A percentile compares a stretch with the other conserved stretches of the same genome.
Evolutionary conservation across 2,888 invertebrate genomes (phyloP).

Genomic region (Drosophila niveifrons): DNA sequence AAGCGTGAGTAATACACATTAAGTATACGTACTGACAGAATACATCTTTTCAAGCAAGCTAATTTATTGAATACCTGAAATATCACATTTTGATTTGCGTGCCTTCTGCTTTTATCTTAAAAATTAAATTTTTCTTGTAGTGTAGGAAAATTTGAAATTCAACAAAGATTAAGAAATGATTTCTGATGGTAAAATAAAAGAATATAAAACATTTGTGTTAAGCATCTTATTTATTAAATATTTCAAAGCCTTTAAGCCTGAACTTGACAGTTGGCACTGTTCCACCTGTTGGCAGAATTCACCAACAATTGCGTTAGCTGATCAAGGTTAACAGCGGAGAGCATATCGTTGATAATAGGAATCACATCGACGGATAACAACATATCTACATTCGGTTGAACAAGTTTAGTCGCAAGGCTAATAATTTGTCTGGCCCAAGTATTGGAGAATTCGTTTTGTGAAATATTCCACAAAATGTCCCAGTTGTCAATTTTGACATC

Average conservation of each 20-base stretch:
- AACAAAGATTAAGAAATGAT: too few species aligned
- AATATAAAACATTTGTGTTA: too few species aligned
- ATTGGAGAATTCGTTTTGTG: slow-evolving; percentile 67
- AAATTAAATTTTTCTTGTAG: too few species aligned
- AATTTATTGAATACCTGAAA: too few species aligned
- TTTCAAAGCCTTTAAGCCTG: slow-evolving; percentile 6
- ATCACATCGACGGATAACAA: slow-evolving; percentile 35
- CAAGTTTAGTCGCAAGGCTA: slow-evolving; percentile 50
- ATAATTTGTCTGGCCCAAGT: slow-evolving; percentile 39
- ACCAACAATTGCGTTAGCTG: slow-evolving; percentile 42
- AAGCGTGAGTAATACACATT: too few species aligned
- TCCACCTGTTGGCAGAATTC: slow-evolving; percentile 36
- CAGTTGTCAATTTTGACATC: slow-evolving; percentile 60
- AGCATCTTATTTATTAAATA: not conserved
- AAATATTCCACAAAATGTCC: slow-evolving; percentile 66
- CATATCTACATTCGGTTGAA: slow-evolving; percentile 53
- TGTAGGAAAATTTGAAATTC: too few species aligned
- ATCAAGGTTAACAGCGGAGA: slow-evolving; percentile 37
- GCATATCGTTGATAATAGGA: slow-evolving; percentile 47
- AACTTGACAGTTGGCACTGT: slow-evolving; percentile 44
- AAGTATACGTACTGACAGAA: too few species aligned
- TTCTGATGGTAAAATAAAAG: too few species aligned
- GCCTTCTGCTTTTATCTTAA: too few species aligned
- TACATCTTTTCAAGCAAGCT: too few species aligned
- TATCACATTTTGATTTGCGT: too few species aligned